These are phyloP conservation scores for Pseudochirops corinnae DNA, from an alignment of 2,797 vertebrate genomes.

Conservation along the genomic window DNA sequence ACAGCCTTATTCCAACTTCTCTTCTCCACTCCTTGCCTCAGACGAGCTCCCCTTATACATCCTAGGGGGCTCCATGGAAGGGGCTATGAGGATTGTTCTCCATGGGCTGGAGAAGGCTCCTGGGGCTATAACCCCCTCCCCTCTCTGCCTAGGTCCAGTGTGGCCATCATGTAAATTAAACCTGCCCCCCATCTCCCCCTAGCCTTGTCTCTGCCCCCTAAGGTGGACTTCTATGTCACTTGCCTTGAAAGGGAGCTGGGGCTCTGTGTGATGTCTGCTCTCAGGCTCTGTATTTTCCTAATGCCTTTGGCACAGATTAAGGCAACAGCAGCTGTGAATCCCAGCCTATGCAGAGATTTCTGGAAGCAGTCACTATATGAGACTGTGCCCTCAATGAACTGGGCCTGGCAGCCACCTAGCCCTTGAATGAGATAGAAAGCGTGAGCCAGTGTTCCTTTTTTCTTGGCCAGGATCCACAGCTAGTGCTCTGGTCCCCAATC, in stretches of 20 bases:
- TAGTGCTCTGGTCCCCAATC: background rate
- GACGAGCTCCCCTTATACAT: conserved; percentile 51
- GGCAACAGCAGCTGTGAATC: background rate
- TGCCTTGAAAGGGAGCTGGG: background rate
- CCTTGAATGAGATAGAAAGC: background rate
- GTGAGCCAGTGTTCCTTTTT: too few species aligned
- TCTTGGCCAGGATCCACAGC: background rate
- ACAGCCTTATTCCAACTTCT: conserved; percentile 66
- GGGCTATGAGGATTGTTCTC: conserved; percentile 53
- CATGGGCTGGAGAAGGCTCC: background rate
- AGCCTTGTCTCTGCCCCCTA: conserved; percentile 43
- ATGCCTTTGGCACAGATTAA: background rate
- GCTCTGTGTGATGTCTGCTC: background rate
- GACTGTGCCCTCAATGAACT: background rate
- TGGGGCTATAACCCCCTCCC: background rate
- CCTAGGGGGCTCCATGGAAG: conserved; percentile 41
- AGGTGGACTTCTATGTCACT: background rate
- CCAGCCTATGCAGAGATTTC: background rate
- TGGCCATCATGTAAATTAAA: conserved; percentile 80
- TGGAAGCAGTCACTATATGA: background rate
- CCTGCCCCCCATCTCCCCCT: conserved; percentile 22
- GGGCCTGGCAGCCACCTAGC: background rate
- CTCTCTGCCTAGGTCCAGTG: conserved; percentile 42
- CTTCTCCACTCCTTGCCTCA: conserved; percentile 20
- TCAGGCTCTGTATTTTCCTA: conserved; percentile 20